A percentile compares a stretch with the other conserved stretches of the same genome.
phyloP scores from a whole-genome alignment of 2,888 invertebrate species.

The Pterostichus niger region DNA sequence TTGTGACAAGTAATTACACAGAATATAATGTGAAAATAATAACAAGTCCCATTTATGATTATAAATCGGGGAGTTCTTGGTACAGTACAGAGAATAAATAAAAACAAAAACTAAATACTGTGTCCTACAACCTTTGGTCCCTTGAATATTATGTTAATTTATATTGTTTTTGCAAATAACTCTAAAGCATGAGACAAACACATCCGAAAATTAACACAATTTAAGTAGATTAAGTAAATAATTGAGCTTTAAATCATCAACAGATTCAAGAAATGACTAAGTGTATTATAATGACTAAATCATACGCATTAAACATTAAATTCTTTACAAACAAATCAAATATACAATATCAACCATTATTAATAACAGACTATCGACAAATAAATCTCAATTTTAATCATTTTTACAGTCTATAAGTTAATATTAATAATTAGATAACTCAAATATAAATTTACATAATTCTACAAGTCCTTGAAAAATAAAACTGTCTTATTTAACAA shows the following conservation, averaged over 20 bases:
- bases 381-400: conserved; percentile 5
- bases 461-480: conserved; percentile 52
- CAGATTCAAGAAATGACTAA: conserved; percentile 59
- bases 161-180: conserved; percentile 19
- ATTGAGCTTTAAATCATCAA: conserved; percentile 61
- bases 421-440: conserved; percentile 30
- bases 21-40: conserved; percentile 56
- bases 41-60: conserved; percentile 49
- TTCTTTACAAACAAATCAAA: conserved; percentile 57
- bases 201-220: conserved; percentile 25
- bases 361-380: conserved; percentile 7
- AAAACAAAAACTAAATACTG: conserved; percentile 55
- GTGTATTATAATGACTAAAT: conserved; percentile 61
- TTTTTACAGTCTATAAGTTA: conserved; percentile 58
- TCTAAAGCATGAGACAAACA: conserved; percentile 35
- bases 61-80: conserved; percentile 31
- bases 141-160: conserved; percentile 62
- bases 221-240: conserved; percentile 57
- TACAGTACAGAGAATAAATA: conserved; percentile 46
- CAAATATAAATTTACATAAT: conserved; percentile 52
- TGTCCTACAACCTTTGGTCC: conserved; percentile 67
- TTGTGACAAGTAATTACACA: conserved; percentile 56
- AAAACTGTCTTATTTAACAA: conserved; percentile 70
- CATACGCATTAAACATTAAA: conserved; percentile 37
- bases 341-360: conserved; percentile 48